A percentile compares a stretch with the other conserved stretches of the same genome.
These are phyloP conservation scores for Nesogale talazaci DNA, from an alignment of 2,113 vertebrate species.

Conservation along the genomic window DNA sequence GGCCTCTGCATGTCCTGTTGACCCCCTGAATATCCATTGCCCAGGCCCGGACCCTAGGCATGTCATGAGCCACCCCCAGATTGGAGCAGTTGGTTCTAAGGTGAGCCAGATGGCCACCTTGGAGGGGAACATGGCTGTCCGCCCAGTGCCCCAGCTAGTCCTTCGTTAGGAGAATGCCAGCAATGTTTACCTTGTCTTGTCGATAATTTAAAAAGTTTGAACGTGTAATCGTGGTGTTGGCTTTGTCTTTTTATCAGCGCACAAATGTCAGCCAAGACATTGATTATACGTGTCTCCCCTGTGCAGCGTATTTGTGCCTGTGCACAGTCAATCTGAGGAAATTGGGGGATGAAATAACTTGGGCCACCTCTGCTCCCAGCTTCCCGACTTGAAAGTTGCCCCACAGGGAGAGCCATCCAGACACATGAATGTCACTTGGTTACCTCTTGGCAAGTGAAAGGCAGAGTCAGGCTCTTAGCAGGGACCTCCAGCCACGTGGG, in stretches of 20 bases:
- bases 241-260: constrained; percentile 67
- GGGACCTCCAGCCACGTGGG: background rate
- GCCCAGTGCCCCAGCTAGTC: background rate
- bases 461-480: background rate
- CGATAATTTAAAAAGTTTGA: constrained; percentile 43
- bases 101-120: background rate
- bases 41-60: background rate
- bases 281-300: constrained; percentile 60
- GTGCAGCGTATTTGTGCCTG: constrained; percentile 56
- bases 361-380: constrained; percentile 59
- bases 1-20: background rate
- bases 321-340: constrained; percentile 69
- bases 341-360: constrained; percentile 70
- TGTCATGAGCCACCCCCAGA: background rate
- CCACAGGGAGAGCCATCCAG: background rate
- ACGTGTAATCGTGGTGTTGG: constrained; percentile 57
- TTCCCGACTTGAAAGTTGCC: too few species aligned
- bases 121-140: background rate
- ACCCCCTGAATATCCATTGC: background rate
- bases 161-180: constrained; percentile 8
- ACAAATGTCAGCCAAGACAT: constrained; percentile 61
- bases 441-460: background rate
- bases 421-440: background rate
- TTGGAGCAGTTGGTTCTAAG: background rate
- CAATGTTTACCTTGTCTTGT: background rate